Evolutionary conservation across 2,797 vertebrate genomes (phyloP).

Genomic region (Tangara arthus): DNA sequence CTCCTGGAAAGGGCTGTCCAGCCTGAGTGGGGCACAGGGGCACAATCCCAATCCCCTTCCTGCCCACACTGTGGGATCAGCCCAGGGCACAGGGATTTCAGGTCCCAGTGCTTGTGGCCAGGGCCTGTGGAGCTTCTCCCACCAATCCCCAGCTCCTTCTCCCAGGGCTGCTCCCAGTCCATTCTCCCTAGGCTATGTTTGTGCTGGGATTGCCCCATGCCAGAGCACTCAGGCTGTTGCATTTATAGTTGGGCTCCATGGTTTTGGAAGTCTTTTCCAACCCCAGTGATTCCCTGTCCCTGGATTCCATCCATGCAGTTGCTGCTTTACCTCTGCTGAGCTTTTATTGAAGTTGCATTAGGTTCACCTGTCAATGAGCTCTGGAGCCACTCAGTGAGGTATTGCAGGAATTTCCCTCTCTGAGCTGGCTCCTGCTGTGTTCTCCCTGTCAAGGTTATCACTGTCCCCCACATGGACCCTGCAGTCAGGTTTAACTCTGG

Average conservation of each 20-base stretch:
- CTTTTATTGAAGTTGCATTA: not conserved
- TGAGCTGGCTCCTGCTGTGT: not conserved
- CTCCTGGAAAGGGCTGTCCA: not conserved
- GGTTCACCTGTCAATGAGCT: not conserved
- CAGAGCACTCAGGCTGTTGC: not conserved
- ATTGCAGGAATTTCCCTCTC: not conserved
- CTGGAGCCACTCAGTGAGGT: not conserved
- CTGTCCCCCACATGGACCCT: not conserved
- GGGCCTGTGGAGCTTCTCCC: not conserved
- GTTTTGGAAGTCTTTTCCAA: rapidly evolving
- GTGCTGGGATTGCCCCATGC: not conserved
- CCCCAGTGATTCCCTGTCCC: not conserved
- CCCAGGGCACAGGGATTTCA: not conserved
- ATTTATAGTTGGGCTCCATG: not conserved
- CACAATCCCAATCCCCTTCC: not conserved
- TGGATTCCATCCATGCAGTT: not conserved
- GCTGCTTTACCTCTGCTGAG: not conserved
- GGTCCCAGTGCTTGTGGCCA: rapidly evolving
- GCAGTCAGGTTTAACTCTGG: not conserved
- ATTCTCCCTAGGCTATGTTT: not conserved
- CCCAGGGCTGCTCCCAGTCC: not conserved
- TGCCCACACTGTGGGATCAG: not conserved
- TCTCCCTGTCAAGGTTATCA: not conserved
- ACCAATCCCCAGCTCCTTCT: not conserved
- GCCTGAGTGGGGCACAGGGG: not conserved